Evolutionary conservation across 37 sponge, comb jelly and placozoan genomes (phyloP).

Genomic region (Spongia lamella): DNA sequence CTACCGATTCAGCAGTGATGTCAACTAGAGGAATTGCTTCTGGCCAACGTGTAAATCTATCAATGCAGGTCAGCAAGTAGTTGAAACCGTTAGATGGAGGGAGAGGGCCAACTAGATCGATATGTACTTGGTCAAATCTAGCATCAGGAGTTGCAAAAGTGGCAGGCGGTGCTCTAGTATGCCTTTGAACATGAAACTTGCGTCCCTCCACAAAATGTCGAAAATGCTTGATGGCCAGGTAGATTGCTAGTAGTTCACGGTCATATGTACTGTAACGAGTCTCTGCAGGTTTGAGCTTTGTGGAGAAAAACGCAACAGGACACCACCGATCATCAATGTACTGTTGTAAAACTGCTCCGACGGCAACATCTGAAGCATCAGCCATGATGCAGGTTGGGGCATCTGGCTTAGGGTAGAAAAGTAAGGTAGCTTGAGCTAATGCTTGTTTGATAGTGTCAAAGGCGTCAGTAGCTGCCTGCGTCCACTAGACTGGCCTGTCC

Average conservation of each 20-base stretch:
- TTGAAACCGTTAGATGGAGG: constrained; percentile 12
- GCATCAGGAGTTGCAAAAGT: constrained; percentile 6
- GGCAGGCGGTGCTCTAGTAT: constrained; percentile 5
- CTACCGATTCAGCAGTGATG: constrained; percentile 29
- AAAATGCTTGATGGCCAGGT: too few species aligned
- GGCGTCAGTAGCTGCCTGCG: not conserved
- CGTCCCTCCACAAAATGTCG: too few species aligned
- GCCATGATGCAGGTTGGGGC: constrained; percentile 53
- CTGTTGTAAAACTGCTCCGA: too few species aligned
- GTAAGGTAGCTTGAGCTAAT: constrained; percentile 30
- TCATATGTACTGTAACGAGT: too few species aligned
- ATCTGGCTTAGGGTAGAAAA: constrained; percentile 39
- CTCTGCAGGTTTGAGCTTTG: too few species aligned
- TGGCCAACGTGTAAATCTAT: too few species aligned
- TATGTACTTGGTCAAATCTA: constrained; percentile 26
- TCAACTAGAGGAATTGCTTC: constrained; percentile 36
- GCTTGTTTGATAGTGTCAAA: constrained; percentile 44
- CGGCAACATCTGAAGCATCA: too few species aligned
- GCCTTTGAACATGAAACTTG: too few species aligned
- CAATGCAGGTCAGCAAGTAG: constrained; percentile 31
- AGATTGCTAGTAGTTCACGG: too few species aligned
- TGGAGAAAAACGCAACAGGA: too few species aligned
- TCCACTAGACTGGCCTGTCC: constrained; percentile 40
- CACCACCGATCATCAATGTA: too few species aligned
- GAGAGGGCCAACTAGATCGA: constrained; percentile 31